A percentile compares a stretch with the other conserved stretches of the same genome.
Conservation (phyloP, 2,888 invertebrate genomes). For the Lepidocyrtoides sp. region DNA sequence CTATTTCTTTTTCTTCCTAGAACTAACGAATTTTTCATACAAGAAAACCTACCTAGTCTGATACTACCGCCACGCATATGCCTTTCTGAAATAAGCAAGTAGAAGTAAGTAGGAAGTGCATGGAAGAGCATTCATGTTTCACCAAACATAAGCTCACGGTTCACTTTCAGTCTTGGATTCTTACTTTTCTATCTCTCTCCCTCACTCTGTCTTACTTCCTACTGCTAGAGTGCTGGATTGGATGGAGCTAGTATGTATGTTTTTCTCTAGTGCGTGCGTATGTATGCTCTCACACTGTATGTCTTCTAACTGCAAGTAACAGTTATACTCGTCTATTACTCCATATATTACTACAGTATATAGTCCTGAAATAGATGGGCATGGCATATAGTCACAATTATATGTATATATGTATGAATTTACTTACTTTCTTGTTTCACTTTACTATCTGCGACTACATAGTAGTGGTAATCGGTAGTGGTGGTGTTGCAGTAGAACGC, state of each 20-base stretch:
- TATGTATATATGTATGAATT: slow-evolving; percentile 56
- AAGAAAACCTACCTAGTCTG: slow-evolving; percentile 9
- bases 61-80: slow-evolving; percentile 8
- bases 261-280: slow-evolving; percentile 27
- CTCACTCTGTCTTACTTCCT: not conserved
- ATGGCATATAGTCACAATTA: not conserved
- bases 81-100: slow-evolving; percentile 51
- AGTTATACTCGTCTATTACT: slow-evolving; percentile 21
- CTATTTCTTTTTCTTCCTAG: slow-evolving; percentile 52
- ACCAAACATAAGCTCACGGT: slow-evolving; percentile 68
- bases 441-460: not conserved
- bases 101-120: slow-evolving; percentile 66
- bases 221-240: too few relatives aligned
- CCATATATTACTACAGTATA: not conserved
- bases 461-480: slow-evolving; percentile 30
- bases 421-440: slow-evolving; percentile 18
- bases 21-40: slow-evolving; percentile 42
- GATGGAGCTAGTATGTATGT: not conserved
- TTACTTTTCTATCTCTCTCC: slow-evolving; percentile 32
- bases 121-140: slow-evolving; percentile 62
- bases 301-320: slow-evolving; percentile 50
- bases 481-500: not conserved
- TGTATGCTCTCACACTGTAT: slow-evolving; percentile 19
- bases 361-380: not conserved
- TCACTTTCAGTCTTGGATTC: slow-evolving; percentile 67